Conservation (phyloP, 2,888 invertebrate species). For the Caenorhabditis parvicauda region DNA sequence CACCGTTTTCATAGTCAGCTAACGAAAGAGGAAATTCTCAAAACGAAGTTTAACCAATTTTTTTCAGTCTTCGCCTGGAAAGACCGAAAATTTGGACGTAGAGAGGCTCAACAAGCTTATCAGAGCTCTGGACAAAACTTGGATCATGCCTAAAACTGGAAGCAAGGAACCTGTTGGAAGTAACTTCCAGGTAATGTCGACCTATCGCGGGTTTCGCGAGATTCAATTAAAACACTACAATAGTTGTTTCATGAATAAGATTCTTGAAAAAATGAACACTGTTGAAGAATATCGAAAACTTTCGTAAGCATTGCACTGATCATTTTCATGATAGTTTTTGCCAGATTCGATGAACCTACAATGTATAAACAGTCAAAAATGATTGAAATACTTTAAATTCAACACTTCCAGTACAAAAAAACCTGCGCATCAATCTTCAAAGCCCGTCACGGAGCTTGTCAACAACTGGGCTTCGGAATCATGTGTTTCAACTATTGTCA, state of each 20-base stretch:
- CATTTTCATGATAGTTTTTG: no score
- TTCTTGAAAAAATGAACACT: no score
- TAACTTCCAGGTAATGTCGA: slow-evolving; percentile 51
- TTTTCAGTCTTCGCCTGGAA: slow-evolving; percentile 36
- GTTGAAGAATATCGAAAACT: no score
- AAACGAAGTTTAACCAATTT: background rate
- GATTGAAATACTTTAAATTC: background rate
- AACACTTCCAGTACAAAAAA: slow-evolving; percentile 55
- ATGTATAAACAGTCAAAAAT: background rate
- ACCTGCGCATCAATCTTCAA: slow-evolving; percentile 61
- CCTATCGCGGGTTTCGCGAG: no score
- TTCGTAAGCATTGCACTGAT: no score
- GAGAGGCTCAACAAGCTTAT: slow-evolving; percentile 49
- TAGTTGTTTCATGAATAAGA: no score
- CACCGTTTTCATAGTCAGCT: no score
- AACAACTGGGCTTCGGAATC: slow-evolving; percentile 58
- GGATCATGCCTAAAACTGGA: slow-evolving; percentile 52
- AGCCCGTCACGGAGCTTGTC: slow-evolving; percentile 57
- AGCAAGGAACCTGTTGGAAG: slow-evolving; percentile 57
- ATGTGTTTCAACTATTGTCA: slow-evolving; percentile 62
- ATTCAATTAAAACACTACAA: no score
- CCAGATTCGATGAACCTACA: no score
- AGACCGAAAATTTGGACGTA: slow-evolving; percentile 49
- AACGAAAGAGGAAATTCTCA: no score
- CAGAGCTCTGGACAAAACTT: slow-evolving; percentile 53